phyloP scores from a whole-genome alignment of 1,140 invertebrate genomes.

The Drosophila virilis region DNA sequence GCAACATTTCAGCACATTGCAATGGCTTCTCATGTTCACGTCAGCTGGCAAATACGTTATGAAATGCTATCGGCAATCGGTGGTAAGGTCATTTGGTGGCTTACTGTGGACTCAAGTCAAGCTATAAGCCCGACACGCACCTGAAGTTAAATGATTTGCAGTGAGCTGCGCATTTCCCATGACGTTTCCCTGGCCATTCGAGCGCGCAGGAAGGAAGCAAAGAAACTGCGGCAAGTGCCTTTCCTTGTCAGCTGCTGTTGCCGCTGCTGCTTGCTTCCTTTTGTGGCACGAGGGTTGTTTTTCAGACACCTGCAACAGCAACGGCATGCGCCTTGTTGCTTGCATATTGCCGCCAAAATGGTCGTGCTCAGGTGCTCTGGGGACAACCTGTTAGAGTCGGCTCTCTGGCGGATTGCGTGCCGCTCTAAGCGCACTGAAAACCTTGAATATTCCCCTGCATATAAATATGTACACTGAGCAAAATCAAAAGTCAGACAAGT shows the following conservation, averaged over 20 bases:
- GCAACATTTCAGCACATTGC: slow-evolving; percentile 29
- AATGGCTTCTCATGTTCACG: slow-evolving; percentile 50
- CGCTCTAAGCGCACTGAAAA: not conserved
- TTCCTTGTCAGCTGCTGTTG: slow-evolving; percentile 11
- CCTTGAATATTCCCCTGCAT: not conserved
- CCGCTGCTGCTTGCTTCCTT: not conserved
- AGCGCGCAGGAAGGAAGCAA: slow-evolving; percentile 36
- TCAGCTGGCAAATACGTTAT: slow-evolving; percentile 76
- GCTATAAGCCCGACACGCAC: slow-evolving; percentile 8
- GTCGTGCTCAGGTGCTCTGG: not conserved
- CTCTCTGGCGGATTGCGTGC: slow-evolving; percentile 50
- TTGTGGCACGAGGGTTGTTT: slow-evolving; percentile 63
- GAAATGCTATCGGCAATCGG: slow-evolving; percentile 43
- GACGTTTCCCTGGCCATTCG: slow-evolving; percentile 38
- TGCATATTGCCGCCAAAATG: slow-evolving; percentile 67
- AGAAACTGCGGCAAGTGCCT: slow-evolving; percentile 28
- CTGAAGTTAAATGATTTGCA: slow-evolving; percentile 40
- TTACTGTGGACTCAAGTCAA: slow-evolving; percentile 28
- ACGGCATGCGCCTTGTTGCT: slow-evolving; percentile 58
- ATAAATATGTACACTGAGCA: not conserved
- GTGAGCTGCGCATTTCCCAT: slow-evolving; percentile 60
- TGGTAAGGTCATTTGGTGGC: slow-evolving; percentile 57
- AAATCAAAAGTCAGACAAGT: too few species aligned
- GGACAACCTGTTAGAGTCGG: slow-evolving; percentile 61
- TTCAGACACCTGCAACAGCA: slow-evolving; percentile 58